phyloP scores from a whole-genome alignment of 2,113 vertebrate species.

The Zosterops borbonicus region DNA sequence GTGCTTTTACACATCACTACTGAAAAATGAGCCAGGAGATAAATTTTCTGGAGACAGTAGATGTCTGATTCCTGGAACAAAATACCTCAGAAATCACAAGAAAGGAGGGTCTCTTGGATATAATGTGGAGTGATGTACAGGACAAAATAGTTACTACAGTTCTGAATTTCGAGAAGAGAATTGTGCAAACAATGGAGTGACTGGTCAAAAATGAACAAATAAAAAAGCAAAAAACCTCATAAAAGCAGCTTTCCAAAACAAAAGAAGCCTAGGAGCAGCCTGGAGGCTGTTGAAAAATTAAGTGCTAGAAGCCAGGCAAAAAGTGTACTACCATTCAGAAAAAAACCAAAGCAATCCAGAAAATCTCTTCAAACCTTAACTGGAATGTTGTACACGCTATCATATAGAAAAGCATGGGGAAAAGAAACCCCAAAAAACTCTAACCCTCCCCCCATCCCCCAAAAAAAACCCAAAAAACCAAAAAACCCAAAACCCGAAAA shows the following conservation, averaged over 20 bases:
- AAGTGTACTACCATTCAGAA: neutral
- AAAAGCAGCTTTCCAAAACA: conserved; percentile 3
- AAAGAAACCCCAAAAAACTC: no score
- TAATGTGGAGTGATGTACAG: neutral
- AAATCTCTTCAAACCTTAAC: neutral
- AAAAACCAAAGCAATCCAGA: neutral
- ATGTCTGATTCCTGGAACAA: neutral
- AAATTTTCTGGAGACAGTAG: neutral
- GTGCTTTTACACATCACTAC: neutral
- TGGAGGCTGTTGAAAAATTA: conserved; percentile 9
- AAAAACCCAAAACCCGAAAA: no score
- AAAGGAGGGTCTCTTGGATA: neutral
- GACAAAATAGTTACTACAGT: neutral
- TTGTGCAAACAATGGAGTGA: neutral
- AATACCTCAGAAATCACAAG: neutral
- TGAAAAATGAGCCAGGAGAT: neutral
- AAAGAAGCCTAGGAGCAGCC: neutral
- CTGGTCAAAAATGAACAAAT: neutral
- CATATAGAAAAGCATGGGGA: neutral
- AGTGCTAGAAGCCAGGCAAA: neutral
- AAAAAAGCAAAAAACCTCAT: neutral
- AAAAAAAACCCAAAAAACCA: neutral
- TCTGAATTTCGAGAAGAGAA: neutral
- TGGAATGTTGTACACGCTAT: neutral
- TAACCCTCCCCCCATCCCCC: no score